Evolutionary conservation across 2,888 invertebrate genomes (phyloP), one percentile per base, ranked within the genome.

Genomic region (Monochamus alternatus): DNA sequence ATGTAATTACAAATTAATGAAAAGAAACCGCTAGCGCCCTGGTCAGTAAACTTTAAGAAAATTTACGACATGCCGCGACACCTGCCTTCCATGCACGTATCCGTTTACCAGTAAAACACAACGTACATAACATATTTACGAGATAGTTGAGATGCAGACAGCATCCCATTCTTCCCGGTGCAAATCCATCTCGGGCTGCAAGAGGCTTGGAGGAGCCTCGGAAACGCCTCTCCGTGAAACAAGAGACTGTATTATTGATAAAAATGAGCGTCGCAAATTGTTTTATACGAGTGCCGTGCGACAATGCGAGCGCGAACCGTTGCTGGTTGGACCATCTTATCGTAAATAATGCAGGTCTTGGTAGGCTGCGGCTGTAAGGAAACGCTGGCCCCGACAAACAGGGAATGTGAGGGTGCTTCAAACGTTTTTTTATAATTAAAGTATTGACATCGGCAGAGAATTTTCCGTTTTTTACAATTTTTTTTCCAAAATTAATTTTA

Each of bases 231-330:
- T 55, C 22, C 80, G 81, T 78, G 82, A 81, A 84, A 85, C 85
- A 85, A 84, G 85, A 82, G 84, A 84, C 84, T 87, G 84, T 86
- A 87, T 87, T 87, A 87, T 87, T 87, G 87, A 87, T 87, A 87
- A 87, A 87, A 87, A 87, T 87, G 87, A 86, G 86, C 85, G 85
- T 85, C 85, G 86, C 87, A 87, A 87, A 87, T 87, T 87, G 87
- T 87, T 87, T 87, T 87, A 87, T 87, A 87, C 87, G 87, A 86
- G 86, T 86, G 85, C 83, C 82, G 82, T 84, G 86, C 85, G 86
- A 85, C 86, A 84, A 82, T 81, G 83, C 81, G 78, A 78, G 80
- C 78, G 73, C 62, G 32, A 75, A 77, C 74, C 74, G 70, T 74
- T 63, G 72, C 60, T 44, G 7, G 69, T 44, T 31, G 47, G 82